A percentile compares a stretch with the other conserved stretches of the same genome.
Conservation (phyloP, 2,113 vertebrate genomes). For the Ophiodon elongatus region DNA sequence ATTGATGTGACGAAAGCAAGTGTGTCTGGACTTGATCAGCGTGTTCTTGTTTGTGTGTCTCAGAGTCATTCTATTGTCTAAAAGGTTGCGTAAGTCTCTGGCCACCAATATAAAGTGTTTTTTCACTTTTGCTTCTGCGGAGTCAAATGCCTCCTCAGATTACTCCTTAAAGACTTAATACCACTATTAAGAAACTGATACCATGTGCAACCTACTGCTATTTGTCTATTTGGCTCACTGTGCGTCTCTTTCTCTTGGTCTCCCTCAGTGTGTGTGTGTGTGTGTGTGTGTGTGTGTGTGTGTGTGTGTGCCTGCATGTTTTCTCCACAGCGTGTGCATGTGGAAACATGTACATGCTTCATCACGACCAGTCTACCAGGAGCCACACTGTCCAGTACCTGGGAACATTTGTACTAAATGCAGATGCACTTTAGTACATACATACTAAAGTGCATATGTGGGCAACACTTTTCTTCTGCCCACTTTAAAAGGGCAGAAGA, state of each 20-base stretch:
- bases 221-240: conserved; percentile 7
- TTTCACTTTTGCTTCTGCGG: conserved; percentile 38
- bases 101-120: neutral
- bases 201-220: conserved; percentile 7
- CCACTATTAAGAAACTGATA: conserved; percentile 27
- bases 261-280: no score
- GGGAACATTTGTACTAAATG: neutral
- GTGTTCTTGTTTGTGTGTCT: conserved; percentile 38
- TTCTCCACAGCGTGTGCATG: conserved; percentile 11
- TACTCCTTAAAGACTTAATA: conserved; percentile 23
- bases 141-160: conserved; percentile 42
- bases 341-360: conserved; percentile 38
- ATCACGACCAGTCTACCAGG: conserved; percentile 32
- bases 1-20: conserved; percentile 43
- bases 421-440: no score
- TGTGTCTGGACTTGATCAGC: conserved; percentile 55
- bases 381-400: conserved; percentile 20
- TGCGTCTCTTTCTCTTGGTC: neutral
- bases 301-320: neutral
- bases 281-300: neutral
- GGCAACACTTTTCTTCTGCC: no score
- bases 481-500: conserved; percentile 1
- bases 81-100: conserved; percentile 22
- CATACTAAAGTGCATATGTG: no score
- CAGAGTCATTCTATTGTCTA: conserved; percentile 48